A percentile compares a stretch with the other conserved stretches of the same genome.
These are phyloP conservation scores for Sitta europaea DNA, from an alignment of 2,113 vertebrate genomes.

Conservation along the genomic window DNA sequence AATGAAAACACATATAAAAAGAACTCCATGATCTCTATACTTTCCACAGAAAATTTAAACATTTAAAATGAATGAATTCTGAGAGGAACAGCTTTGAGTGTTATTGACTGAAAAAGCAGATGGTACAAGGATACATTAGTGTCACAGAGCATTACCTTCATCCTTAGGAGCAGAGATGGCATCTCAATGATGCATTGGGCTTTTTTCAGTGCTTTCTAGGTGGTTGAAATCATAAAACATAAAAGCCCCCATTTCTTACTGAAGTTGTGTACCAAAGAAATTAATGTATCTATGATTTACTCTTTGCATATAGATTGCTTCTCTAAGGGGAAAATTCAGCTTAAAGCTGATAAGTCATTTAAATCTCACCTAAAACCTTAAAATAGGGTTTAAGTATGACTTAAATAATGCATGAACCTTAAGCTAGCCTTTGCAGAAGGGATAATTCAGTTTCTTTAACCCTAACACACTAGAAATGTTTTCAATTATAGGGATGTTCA, in stretches of 20 bases:
- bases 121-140: conserved; percentile 60
- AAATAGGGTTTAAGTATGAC: not conserved
- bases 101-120: conserved; percentile 65
- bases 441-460: not conserved
- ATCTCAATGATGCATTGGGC: not conserved
- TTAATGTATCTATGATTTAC: not conserved
- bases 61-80: conserved; percentile 42
- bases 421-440: not conserved
- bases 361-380: conserved; percentile 25
- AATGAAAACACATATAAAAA: not conserved
- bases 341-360: not conserved
- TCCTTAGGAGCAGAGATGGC: conserved; percentile 3
- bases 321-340: not conserved
- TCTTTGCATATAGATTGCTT: conserved; percentile 24
- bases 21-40: not conserved
- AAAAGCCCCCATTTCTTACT: not conserved
- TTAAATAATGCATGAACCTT: conserved; percentile 32
- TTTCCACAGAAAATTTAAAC: not conserved
- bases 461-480: not conserved
- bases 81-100: conserved; percentile 46
- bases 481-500: not conserved
- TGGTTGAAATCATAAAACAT: conserved; percentile 18
- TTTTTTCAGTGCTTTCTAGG: not conserved
- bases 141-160: conserved; percentile 57
- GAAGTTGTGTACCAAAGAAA: not conserved